These are phyloP conservation scores for Catharus bicknelli DNA, from an alignment of 2,113 vertebrate genomes.

Conservation along the genomic window DNA sequence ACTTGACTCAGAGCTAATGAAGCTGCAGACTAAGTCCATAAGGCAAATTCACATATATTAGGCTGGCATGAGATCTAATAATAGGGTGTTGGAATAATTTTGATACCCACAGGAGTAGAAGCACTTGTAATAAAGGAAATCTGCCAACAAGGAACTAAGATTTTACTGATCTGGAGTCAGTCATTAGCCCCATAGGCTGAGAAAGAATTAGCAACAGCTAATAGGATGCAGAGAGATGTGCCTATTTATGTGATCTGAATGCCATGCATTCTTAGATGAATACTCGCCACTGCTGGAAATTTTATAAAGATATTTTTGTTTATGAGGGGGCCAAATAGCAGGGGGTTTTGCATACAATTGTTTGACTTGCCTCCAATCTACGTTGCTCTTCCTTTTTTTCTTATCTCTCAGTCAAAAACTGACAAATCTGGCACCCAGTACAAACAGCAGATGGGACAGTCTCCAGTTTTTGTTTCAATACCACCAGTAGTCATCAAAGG, in stretches of 20 bases:
- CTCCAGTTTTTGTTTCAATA: background rate
- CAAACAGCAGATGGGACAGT: background rate
- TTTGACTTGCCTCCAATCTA: background rate
- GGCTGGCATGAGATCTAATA: conserved; percentile 48
- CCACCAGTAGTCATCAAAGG: background rate
- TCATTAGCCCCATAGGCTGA: conserved; percentile 30
- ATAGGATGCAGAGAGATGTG: background rate
- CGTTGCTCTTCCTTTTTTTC: background rate
- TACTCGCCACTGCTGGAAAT: background rate
- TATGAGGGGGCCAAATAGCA: background rate
- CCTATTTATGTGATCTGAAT: background rate
- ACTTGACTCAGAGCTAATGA: conserved; percentile 33
- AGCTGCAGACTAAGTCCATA: conserved; percentile 34
- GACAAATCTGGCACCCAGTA: background rate
- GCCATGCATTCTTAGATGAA: background rate
- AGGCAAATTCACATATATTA: conserved; percentile 39
- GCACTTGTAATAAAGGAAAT: conserved; percentile 37
- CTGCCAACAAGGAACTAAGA: conserved; percentile 30
- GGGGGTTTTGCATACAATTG: background rate
- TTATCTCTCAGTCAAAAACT: background rate
- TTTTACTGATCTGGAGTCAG: conserved; percentile 33
- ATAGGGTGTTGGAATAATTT: conserved; percentile 39
- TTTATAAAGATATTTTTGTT: background rate
- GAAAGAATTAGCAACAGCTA: conserved; percentile 29
- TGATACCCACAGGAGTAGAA: conserved; percentile 37